phyloP scores from a whole-genome alignment of 2,888 invertebrate genomes.

The Lithodes maja region DNA sequence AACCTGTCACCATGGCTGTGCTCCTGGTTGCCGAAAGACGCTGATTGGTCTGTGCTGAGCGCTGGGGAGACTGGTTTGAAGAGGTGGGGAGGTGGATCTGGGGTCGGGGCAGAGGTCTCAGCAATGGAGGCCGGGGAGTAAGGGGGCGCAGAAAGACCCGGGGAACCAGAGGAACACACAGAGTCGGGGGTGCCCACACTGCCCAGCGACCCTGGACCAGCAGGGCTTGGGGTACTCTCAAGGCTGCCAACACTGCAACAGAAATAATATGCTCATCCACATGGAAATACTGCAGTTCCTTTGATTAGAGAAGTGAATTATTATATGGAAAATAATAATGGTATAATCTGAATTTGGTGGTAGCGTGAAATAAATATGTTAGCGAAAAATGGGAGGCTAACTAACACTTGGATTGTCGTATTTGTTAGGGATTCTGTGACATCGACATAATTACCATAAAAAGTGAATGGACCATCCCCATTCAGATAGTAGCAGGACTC shows the following conservation, averaged over 20 bases:
- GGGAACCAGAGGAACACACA: constrained; percentile 80
- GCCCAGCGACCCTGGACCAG: constrained; percentile 75
- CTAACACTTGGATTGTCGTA: too few species aligned
- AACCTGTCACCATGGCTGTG: constrained; percentile 31
- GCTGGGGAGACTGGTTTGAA: constrained; percentile 70
- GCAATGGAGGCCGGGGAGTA: constrained; percentile 56
- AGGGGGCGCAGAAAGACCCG: constrained; percentile 75
- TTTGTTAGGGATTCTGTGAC: too few species aligned
- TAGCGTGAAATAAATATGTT: too few species aligned
- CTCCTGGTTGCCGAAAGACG: constrained; percentile 46
- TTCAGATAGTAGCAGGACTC: too few species aligned
- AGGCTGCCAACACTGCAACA: constrained; percentile 56
- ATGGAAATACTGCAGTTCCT: too few species aligned
- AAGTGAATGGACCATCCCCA: too few species aligned
- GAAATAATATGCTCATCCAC: not conserved
- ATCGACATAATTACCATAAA: too few species aligned
- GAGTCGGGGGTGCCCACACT: constrained; percentile 80
- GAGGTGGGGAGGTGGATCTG: constrained; percentile 67
- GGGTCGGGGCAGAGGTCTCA: constrained; percentile 56
- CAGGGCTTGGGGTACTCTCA: constrained; percentile 66
- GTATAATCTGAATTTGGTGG: too few species aligned
- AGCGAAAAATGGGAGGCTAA: too few species aligned
- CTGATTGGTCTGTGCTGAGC: constrained; percentile 48
- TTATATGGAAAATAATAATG: too few species aligned
- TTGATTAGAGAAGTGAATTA: too few species aligned